Conservation (phyloP, 2,888 invertebrate species). For the Cremastinae sp. region DNA sequence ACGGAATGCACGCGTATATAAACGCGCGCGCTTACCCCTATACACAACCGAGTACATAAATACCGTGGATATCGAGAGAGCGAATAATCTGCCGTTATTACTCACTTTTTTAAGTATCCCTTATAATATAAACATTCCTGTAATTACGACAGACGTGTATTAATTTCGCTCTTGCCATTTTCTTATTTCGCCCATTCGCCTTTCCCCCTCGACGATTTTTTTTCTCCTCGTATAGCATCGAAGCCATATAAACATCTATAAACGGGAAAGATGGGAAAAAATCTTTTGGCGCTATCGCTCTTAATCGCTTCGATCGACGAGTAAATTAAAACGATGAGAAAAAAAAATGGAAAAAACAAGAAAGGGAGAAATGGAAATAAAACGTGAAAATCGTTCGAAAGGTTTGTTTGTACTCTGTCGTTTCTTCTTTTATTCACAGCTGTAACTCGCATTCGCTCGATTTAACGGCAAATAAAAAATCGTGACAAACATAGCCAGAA, state of each 20-base stretch:
- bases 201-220: too few relatives aligned
- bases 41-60: too few relatives aligned
- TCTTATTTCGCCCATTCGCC: neutral
- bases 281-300: conserved; percentile 1
- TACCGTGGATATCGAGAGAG: conserved; percentile 11
- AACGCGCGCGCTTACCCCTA: too few relatives aligned
- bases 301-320: conserved; percentile 7
- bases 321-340: neutral
- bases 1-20: conserved; percentile 3
- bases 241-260: conserved; percentile 7
- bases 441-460: conserved; percentile 18
- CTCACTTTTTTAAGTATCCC: conserved; percentile 29
- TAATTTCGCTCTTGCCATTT: conserved; percentile 20
- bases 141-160: conserved; percentile 41
- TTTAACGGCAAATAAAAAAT: conserved; percentile 50
- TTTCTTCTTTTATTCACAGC: neutral
- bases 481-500: conserved; percentile 14
- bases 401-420: too few relatives aligned
- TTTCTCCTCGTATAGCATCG: too few relatives aligned
- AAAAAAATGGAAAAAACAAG: too few relatives aligned
- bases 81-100: conserved; percentile 30
- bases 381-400: too few relatives aligned
- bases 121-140: conserved; percentile 37
- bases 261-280: neutral
- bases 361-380: too few relatives aligned